phyloP scores from a whole-genome alignment of 2,797 vertebrate genomes.

The Anguilla pacifica region DNA sequence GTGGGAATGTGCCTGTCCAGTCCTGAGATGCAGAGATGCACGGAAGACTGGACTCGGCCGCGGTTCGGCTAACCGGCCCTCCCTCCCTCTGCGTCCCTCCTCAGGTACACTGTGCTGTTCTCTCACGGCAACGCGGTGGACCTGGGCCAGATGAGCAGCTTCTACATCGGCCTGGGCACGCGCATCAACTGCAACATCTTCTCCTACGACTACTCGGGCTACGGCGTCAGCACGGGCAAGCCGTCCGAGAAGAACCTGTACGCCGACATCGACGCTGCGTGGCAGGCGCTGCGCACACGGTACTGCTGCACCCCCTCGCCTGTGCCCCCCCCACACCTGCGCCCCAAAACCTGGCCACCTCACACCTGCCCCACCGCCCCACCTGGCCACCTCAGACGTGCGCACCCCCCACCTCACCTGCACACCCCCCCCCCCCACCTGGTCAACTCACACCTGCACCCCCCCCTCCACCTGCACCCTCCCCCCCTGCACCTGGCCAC shows the following conservation, averaged over 20 bases:
- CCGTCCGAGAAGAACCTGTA: conserved; percentile 88
- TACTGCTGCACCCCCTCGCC: conserved; percentile 41
- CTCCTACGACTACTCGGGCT: conserved; percentile 88
- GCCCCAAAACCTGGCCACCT: too few relatives aligned
- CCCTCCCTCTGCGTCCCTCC: conserved; percentile 24
- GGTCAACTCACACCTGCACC: too few relatives aligned
- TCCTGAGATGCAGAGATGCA: neutral
- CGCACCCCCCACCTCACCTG: too few relatives aligned
- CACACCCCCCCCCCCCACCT: too few relatives aligned
- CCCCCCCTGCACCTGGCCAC: too few relatives aligned
- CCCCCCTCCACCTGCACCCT: too few relatives aligned
- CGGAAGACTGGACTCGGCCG: neutral
- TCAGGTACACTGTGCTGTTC: conserved; percentile 85
- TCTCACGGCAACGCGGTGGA: conserved; percentile 87
- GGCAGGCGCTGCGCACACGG: conserved; percentile 86
- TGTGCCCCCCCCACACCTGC: neutral
- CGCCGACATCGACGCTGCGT: conserved; percentile 87
- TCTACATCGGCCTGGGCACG: conserved; percentile 84
- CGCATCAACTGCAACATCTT: conserved; percentile 90
- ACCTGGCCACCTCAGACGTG: too few relatives aligned
- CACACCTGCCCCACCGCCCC: too few relatives aligned
- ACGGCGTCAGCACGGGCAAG: conserved; percentile 80
- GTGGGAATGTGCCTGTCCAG: neutral
- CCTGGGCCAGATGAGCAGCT: conserved; percentile 91
- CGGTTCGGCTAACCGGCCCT: neutral